These are phyloP conservation scores for Gobio occitaniae DNA, from an alignment of 2,797 vertebrate species.

Conservation along the genomic window DNA sequence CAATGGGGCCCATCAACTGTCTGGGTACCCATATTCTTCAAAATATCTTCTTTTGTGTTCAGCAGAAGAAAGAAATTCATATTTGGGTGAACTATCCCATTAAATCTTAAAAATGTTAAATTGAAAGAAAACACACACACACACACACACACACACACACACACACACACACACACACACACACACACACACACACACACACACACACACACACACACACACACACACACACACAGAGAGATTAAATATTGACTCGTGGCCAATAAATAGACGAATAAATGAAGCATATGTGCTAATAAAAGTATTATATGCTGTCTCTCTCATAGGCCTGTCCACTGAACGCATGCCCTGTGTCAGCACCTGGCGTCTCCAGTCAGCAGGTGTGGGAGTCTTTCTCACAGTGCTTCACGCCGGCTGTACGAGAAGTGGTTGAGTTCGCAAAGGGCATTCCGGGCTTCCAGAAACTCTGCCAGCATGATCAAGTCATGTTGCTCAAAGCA, in stretches of 20 bases:
- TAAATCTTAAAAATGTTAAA: background rate
- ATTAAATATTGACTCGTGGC: background rate
- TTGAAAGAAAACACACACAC: background rate
- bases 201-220: too few relatives aligned
- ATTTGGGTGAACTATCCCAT: background rate
- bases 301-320: background rate
- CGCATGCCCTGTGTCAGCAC: conserved; percentile 76
- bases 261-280: background rate
- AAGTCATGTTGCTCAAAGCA: conserved; percentile 85
- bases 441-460: conserved; percentile 86
- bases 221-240: too few relatives aligned
- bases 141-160: too few relatives aligned
- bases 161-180: too few relatives aligned
- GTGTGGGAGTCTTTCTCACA: conserved; percentile 85
- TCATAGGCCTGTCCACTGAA: conserved; percentile 83
- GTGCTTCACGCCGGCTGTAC: conserved; percentile 84
- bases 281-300: background rate
- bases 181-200: too few relatives aligned
- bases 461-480: conserved; percentile 83
- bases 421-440: conserved; percentile 84
- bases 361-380: conserved; percentile 77
- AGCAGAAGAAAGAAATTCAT: too few relatives aligned
- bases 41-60: too few relatives aligned
- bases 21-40: too few relatives aligned
- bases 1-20: too few relatives aligned